phyloP scores from a whole-genome alignment of 2,888 invertebrate species.

The Lordiphosa andalusiaca region DNA sequence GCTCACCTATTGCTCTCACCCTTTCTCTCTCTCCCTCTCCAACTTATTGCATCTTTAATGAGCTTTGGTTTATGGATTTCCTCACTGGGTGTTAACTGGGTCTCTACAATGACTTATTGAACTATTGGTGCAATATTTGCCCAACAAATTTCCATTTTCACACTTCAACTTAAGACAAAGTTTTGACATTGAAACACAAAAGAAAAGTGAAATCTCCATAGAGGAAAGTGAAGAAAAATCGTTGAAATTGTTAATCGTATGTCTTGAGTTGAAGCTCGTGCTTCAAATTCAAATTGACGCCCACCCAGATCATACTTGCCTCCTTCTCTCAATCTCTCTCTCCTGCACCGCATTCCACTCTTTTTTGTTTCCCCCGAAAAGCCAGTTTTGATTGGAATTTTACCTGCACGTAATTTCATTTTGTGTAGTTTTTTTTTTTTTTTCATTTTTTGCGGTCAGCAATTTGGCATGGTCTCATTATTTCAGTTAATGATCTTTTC shows the following conservation, averaged over 20 bases:
- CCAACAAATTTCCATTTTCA: constrained; percentile 13
- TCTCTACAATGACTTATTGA: neutral
- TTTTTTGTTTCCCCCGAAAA: neutral
- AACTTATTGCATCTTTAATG: constrained; percentile 26
- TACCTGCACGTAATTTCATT: constrained; percentile 33
- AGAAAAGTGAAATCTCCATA: constrained; percentile 61
- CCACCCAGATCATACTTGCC: constrained; percentile 34
- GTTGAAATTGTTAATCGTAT: constrained; percentile 73
- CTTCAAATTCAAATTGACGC: constrained; percentile 58
- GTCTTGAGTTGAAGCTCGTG: constrained; percentile 58
- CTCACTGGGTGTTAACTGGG: constrained; percentile 5
- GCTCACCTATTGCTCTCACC: neutral
- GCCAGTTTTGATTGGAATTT: constrained; percentile 15
- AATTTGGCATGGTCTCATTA: constrained; percentile 53
- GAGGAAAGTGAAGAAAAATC: constrained; percentile 56
- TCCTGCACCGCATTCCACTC: neutral
- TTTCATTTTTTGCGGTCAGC: constrained; percentile 31
- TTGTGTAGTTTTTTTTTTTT: constrained; percentile 19
- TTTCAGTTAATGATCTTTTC: constrained; percentile 56
- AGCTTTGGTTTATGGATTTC: constrained; percentile 30
- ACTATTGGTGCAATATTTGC: constrained; percentile 9
- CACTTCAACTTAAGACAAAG: constrained; percentile 13
- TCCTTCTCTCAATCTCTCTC: neutral
- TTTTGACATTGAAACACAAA: constrained; percentile 65
- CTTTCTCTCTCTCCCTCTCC: neutral